Conservation (phyloP, 2,797 vertebrate genomes). For the Anisognathus igniventris region DNA sequence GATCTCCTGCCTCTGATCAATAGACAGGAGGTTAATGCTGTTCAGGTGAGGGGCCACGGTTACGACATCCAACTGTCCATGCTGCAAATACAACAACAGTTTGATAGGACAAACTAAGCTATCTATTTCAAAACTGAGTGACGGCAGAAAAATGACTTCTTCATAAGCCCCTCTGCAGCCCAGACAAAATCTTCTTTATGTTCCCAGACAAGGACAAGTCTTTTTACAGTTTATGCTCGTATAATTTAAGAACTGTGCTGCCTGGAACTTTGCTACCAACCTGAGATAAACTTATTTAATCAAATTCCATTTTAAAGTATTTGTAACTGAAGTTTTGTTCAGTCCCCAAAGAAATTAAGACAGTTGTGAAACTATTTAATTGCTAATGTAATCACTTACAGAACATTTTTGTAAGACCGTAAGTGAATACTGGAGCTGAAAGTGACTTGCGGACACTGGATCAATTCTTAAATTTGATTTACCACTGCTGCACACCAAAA, state of each 20-base stretch:
- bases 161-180: neutral
- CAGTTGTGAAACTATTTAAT: neutral
- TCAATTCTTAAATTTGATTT: constrained; percentile 26
- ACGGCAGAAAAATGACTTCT: neutral
- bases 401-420: neutral
- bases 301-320: neutral
- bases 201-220: neutral
- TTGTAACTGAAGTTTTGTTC: neutral
- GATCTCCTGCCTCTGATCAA: constrained; percentile 3
- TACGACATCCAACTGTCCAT: neutral
- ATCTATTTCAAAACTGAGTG: constrained; percentile 13
- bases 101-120: neutral
- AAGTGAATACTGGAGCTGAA: neutral
- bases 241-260: neutral
- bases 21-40: neutral
- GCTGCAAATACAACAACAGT: neutral
- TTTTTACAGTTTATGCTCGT: neutral
- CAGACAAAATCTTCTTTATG: constrained; percentile 39
- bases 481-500: neutral
- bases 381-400: neutral
- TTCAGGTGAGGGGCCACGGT: constrained; percentile 19
- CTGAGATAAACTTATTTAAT: neutral
- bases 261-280: neutral
- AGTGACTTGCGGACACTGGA: neutral
- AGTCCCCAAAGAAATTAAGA: neutral